Base-by-base conservation (phyloP, 2,888 invertebrate genomes). In the Monochamus alternatus region DNA sequence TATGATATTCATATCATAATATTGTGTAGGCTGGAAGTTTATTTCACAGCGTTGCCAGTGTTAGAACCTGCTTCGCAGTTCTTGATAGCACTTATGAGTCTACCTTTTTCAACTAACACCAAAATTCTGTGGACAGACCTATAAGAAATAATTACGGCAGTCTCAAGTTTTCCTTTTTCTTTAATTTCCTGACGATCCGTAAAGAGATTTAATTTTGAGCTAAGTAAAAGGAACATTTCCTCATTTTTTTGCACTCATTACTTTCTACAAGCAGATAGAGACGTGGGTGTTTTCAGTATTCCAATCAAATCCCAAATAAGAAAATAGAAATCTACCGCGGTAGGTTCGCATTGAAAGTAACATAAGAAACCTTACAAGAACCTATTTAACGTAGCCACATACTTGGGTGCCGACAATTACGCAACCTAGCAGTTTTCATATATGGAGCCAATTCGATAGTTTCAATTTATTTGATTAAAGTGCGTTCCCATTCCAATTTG, bases 391-490 rank as follows among this genome's bases (percentile, higher is more conserved):
- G 55, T n/a, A 65, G 74, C 43, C 73, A 70, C 69, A 75, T 67
- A 80, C 78, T 77, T 80, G 81, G 81, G 66, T 74, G 75, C 67
- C 77, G 77, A 60, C 76, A 60, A 74, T 80, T 81, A 66, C 78
- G 77, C 75, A 80, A 81, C 74, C 66, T 30, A 51, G 51, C 38
- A n/a, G 59, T 66, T 67, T 76, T 79, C 81, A 77, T 83, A 84
- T 84, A 84, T 81, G 84, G 84, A 79, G 75, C 80, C 83, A 84
- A 83, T 83, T 84, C 77, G 81, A 81, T 83, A 82, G 78, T 81
- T 74, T 78, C 81, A 83, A 83, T 84, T 83, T 81, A 83, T 84
- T 84, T 82, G 82, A 83, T 82, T 82, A 77, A 80, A 84, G 74
- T 81, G 81, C 80, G 83, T 83, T 83, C 83, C 80, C 82, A 84